Percentiles rank a stretch among this genome's conserved stretches.
Conservation (phyloP, 2,797 vertebrate genomes). For the Artibeus jamaicensis region DNA sequence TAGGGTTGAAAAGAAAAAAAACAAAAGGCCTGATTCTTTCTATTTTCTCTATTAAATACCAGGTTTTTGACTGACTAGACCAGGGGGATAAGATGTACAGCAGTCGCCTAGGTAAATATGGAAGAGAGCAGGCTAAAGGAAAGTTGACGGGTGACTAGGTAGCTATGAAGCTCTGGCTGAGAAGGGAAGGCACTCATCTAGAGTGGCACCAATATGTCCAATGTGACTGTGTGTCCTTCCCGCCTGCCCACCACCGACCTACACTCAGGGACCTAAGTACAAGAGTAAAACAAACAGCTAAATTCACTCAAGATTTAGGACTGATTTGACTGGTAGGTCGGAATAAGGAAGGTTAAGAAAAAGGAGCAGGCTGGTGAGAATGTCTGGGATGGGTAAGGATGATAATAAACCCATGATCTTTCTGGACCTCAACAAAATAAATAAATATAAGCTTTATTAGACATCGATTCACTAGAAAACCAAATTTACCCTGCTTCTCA, state of each 20-base stretch:
- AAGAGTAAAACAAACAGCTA: not conserved
- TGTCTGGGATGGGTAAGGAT: not conserved
- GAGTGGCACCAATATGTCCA: not conserved
- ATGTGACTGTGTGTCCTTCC: not conserved
- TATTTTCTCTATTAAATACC: not conserved
- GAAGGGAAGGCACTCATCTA: not conserved
- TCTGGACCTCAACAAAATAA: not conserved
- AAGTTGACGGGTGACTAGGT: not conserved
- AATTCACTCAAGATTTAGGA: not conserved
- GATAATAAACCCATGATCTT: not conserved
- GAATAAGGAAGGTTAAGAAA: not conserved
- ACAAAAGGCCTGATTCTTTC: not conserved
- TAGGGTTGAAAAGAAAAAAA: not conserved
- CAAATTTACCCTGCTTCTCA: not conserved
- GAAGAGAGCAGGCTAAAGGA: not conserved
- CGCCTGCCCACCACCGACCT: not conserved
- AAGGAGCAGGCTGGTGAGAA: not conserved
- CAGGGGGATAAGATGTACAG: not conserved
- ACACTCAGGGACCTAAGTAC: not conserved
- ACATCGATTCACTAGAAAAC: not conserved
- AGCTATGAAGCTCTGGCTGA: not conserved
- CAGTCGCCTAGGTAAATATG: not conserved
- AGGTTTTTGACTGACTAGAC: not conserved
- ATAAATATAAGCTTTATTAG: not conserved
- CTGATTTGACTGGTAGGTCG: not conserved